phyloP scores from a whole-genome alignment of 2,797 vertebrate genomes.

The Epinephelus awoara region DNA sequence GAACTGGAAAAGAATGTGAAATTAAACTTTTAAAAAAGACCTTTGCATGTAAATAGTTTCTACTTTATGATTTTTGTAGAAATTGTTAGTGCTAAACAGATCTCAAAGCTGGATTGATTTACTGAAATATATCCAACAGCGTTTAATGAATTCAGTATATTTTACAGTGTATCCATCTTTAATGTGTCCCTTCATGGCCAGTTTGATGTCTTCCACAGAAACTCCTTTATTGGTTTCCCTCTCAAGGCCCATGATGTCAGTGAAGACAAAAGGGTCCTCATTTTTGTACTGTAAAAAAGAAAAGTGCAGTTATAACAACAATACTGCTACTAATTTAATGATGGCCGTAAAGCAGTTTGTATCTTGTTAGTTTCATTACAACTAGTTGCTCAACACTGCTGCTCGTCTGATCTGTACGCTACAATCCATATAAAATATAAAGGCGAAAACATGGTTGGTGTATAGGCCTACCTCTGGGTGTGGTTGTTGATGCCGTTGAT shows the following conservation, averaged over 20 bases:
- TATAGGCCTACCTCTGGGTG: too few relatives aligned
- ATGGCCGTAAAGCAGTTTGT: rapidly evolving
- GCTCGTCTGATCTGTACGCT: background rate
- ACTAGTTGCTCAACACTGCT: background rate
- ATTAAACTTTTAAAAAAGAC: background rate
- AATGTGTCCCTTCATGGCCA: conserved; percentile 47
- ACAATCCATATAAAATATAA: too few relatives aligned
- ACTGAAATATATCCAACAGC: too few relatives aligned
- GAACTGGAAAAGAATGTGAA: conserved; percentile 38
- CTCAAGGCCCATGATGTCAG: conserved; percentile 61
- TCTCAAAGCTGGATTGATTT: too few relatives aligned
- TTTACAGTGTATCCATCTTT: conserved; percentile 43
- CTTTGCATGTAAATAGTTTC: background rate
- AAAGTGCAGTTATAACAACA: background rate
- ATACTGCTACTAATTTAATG: background rate
- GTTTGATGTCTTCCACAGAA: conserved; percentile 29
- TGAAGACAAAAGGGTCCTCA: conserved; percentile 38
- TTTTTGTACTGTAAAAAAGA: conserved; percentile 24
- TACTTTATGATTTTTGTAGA: background rate
- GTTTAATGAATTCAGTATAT: too few relatives aligned
- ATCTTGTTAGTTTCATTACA: background rate
- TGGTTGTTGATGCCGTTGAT: too few relatives aligned
- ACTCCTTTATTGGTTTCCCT: rapidly evolving
- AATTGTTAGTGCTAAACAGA: background rate
- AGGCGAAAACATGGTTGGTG: too few relatives aligned